Conservation (phyloP, 2,797 vertebrate genomes). For the Takifugu ocellatus region DNA sequence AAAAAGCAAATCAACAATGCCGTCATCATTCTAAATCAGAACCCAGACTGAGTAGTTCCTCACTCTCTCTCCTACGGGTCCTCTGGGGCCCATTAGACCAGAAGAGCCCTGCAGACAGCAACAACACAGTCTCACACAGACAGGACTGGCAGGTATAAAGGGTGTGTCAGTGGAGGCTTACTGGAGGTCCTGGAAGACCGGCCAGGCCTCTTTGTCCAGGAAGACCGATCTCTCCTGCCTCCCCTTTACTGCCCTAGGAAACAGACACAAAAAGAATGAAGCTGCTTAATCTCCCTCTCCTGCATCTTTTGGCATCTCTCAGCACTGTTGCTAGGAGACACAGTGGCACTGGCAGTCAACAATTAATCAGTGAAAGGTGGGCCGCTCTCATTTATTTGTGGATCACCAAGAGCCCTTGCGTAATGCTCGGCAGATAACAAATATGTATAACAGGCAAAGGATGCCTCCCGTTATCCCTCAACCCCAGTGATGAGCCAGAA, state of each 20-base stretch:
- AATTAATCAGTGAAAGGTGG: constrained; percentile 53
- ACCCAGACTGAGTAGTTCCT: constrained; percentile 38
- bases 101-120: constrained; percentile 64
- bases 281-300: constrained; percentile 48
- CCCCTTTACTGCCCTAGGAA: constrained; percentile 76
- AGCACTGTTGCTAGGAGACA: constrained; percentile 63
- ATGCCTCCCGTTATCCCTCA: not conserved
- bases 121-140: constrained; percentile 19
- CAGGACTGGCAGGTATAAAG: constrained; percentile 6
- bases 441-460: not conserved
- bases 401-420: constrained; percentile 4
- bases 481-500: not conserved
- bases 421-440: constrained; percentile 14
- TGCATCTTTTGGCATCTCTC: constrained; percentile 26
- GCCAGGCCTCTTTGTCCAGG: constrained; percentile 74
- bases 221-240: constrained; percentile 73
- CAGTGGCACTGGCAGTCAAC: constrained; percentile 35
- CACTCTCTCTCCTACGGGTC: constrained; percentile 78
- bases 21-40: not conserved
- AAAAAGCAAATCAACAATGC: not conserved
- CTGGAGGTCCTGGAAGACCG: constrained; percentile 65
- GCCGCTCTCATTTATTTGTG: constrained; percentile 15
- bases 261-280: constrained; percentile 52
- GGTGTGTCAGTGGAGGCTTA: constrained; percentile 47
- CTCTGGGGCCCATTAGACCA: constrained; percentile 77